Conservation (phyloP, 1,140 invertebrate genomes). For the Pseudomyrmex concolor region DNA sequence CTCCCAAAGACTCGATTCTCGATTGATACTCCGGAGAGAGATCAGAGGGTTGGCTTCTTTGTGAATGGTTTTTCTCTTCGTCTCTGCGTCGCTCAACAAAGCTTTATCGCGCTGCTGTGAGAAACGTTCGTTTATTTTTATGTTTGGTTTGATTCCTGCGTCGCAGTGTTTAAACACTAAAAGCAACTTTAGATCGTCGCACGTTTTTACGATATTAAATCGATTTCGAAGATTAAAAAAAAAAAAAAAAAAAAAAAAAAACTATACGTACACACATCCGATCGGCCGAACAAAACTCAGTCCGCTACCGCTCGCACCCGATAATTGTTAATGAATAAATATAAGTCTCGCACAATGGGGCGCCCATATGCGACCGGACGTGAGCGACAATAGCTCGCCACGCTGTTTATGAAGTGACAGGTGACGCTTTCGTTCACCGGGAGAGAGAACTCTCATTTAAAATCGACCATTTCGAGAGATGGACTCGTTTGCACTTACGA, state of each 20-base stretch:
- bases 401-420: constrained; percentile 71
- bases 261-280: constrained; percentile 42
- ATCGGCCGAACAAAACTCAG: constrained; percentile 61
- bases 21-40: constrained; percentile 74
- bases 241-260: background rate
- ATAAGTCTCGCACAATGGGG: constrained; percentile 74
- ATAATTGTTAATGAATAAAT: constrained; percentile 81
- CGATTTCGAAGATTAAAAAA: background rate
- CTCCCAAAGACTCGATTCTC: constrained; percentile 76
- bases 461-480: constrained; percentile 67
- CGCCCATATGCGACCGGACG: constrained; percentile 72
- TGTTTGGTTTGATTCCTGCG: constrained; percentile 32
- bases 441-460: constrained; percentile 62
- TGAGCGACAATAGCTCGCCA: constrained; percentile 72
- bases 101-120: constrained; percentile 60
- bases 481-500: constrained; percentile 63
- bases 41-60: constrained; percentile 72
- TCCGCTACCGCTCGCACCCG: constrained; percentile 58
- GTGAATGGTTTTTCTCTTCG: constrained; percentile 67
- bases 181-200: background rate
- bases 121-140: constrained; percentile 58
- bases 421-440: constrained; percentile 68
- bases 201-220: background rate
- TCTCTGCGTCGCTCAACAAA: constrained; percentile 34
- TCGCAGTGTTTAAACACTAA: background rate